These are phyloP conservation scores for Nycticryphes semicollaris DNA, from an alignment of 2,113 vertebrate species.

Conservation along the genomic window DNA sequence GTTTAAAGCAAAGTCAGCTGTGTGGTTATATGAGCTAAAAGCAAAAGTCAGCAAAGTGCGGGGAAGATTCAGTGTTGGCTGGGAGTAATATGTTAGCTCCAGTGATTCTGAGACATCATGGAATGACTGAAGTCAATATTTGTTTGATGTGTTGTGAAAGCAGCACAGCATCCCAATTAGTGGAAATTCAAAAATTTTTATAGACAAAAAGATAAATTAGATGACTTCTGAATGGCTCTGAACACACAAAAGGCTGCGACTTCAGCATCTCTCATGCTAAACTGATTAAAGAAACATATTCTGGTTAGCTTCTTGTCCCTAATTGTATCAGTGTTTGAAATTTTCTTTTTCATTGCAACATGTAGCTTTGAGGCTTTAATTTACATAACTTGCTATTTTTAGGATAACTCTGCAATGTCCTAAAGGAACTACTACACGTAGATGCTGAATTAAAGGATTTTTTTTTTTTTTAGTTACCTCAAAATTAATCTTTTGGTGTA, in stretches of 20 bases:
- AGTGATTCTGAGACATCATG: not conserved
- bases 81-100: not conserved
- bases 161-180: not conserved
- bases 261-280: not conserved
- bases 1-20: not conserved
- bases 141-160: not conserved
- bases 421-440: not conserved
- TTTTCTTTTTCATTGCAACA: not conserved
- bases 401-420: not conserved
- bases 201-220: not conserved
- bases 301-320: not conserved
- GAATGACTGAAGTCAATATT: not conserved
- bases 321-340: not conserved
- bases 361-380: not conserved
- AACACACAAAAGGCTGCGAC: not conserved
- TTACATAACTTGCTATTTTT: not conserved
- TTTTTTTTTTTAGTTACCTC: not conserved
- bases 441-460: not conserved
- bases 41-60: not conserved
- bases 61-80: not conserved
- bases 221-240: not conserved
- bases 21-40: not conserved
- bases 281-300: not conserved
- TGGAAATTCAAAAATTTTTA: not conserved
- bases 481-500: not conserved